phyloP scores from a whole-genome alignment of 2,888 invertebrate species.

The Tinea pellionella region DNA sequence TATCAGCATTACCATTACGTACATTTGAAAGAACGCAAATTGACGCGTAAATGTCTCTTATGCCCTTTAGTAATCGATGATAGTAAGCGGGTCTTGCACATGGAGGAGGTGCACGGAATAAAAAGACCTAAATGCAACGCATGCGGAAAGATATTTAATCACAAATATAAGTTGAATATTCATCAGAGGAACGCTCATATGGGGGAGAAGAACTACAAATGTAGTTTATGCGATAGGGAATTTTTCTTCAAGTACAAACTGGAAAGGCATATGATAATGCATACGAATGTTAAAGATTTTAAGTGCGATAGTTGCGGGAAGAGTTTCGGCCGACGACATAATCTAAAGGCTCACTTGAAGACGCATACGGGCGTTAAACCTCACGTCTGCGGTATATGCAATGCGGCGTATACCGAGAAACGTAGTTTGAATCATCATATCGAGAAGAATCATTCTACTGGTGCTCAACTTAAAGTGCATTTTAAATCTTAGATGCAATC shows the following conservation, averaged over 20 bases:
- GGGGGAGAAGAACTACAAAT: conserved; percentile 42
- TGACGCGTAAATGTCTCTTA: conserved; percentile 30
- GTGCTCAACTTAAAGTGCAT: not conserved
- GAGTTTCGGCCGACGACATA: not conserved
- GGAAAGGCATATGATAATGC: conserved; percentile 13
- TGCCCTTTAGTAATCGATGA: conserved; percentile 29
- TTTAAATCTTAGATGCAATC: not conserved
- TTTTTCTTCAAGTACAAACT: conserved; percentile 9
- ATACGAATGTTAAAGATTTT: not conserved
- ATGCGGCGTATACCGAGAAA: not conserved
- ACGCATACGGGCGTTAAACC: not conserved
- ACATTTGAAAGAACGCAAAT: not conserved
- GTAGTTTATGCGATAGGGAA: conserved; percentile 23
- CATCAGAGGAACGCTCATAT: conserved; percentile 42
- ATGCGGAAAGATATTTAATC: conserved; percentile 36
- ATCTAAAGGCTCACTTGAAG: not conserved
- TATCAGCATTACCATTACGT: not conserved
- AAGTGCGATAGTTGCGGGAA: not conserved
- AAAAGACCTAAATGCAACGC: conserved; percentile 31
- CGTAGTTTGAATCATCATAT: not conserved
- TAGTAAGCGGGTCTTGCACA: conserved; percentile 24
- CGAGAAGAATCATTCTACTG: not conserved
- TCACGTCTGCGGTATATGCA: not conserved
- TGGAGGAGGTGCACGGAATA: conserved; percentile 32
- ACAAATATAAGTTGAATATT: conserved; percentile 30